Evolutionary conservation across 2,113 vertebrate genomes (phyloP).

Genomic region (Lipotes vexillifer): DNA sequence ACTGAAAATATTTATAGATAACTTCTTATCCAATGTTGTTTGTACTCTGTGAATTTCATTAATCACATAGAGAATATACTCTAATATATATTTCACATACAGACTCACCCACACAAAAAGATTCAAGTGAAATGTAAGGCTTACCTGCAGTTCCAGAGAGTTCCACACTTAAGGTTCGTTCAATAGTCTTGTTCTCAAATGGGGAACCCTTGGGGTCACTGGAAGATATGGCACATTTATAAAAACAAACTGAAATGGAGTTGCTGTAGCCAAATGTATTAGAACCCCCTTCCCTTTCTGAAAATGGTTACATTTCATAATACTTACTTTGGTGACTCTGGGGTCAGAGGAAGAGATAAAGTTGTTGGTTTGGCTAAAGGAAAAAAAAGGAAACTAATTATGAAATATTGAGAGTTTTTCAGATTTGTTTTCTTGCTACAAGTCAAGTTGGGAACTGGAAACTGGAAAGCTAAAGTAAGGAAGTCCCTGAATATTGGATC

Average conservation of each 20-base stretch:
- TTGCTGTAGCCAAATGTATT: slow-evolving; percentile 91
- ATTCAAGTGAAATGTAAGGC: slow-evolving; percentile 60
- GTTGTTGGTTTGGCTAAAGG: slow-evolving; percentile 98
- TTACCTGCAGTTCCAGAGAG: slow-evolving; percentile 99
- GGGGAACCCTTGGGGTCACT: slow-evolving; percentile 99
- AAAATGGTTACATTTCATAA: slow-evolving; percentile 90
- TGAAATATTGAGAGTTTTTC: slow-evolving; percentile 62
- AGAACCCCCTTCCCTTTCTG: slow-evolving; percentile 90
- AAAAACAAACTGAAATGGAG: slow-evolving; percentile 88
- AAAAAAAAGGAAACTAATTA: slow-evolving; percentile 82
- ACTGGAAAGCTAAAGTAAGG: slow-evolving; percentile 33
- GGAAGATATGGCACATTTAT: slow-evolving; percentile 94
- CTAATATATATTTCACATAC: slow-evolving; percentile 13
- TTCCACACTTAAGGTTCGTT: slow-evolving; percentile 99
- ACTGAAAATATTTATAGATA: not conserved
- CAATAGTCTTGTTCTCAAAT: slow-evolving; percentile 99
- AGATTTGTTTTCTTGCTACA: slow-evolving; percentile 65
- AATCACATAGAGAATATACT: slow-evolving; percentile 27
- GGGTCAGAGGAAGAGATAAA: slow-evolving; percentile 99
- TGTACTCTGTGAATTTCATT: not conserved
- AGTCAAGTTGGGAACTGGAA: slow-evolving; percentile 46
- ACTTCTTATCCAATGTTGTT: not conserved
- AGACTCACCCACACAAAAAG: slow-evolving; percentile 2
- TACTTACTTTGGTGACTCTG: slow-evolving; percentile 99
- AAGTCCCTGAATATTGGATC: slow-evolving; percentile 42